Evolutionary conservation across 2,113 vertebrate genomes (phyloP), one percentile per base, ranked within the genome.

Genomic region (Pelecanoides urinatrix): DNA sequence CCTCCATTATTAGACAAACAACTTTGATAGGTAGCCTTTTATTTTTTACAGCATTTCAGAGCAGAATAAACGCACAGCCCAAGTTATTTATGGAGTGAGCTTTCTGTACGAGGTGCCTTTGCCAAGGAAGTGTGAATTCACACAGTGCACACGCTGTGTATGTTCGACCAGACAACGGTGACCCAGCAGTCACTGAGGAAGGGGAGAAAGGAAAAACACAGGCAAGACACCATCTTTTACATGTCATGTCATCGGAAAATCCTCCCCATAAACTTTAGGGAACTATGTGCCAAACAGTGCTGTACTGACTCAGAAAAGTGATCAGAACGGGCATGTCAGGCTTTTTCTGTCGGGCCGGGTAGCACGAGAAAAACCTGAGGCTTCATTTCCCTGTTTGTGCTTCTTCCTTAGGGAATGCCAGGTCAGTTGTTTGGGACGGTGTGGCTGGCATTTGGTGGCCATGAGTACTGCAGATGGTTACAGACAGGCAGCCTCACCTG

Each of bases 21-120:
- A 93, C 95, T 96, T 92, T 84, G 95, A 91, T 97, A 98, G 97
- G 98, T 91, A 97, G 90, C 89, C 95, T 97, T 97, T 98, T 97
- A 92, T 95, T 97, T 98, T 98, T 97, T 98, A 98, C 96, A 92
- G 97, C 97, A 91, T 97, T 97, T 97, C 92, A 97, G 96, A 98
- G 96, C 92, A 97, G 97, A 97, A 97, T 97, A 97, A 98, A 98
- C 44, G 98, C 95, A 96, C 94, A 86, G 95, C 52, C 21, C 72
- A 32, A 78, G 86, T 98, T 98, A 98, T 98, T 98, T 98, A 98
- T 97, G 94, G 95, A 89, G 81, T 91, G 81, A 97, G 94, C 95
- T 97, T 94, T 97, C 95, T 90, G 84, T 72, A 74, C 71, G 94
- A 93, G 90, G 86, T 93, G 95, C 92, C 96, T 98, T 97, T 97